Percentiles rank a stretch among this genome's conserved stretches.
phyloP scores from a whole-genome alignment of 2,113 vertebrate genomes.

The Thryonomys swinderianus region DNA sequence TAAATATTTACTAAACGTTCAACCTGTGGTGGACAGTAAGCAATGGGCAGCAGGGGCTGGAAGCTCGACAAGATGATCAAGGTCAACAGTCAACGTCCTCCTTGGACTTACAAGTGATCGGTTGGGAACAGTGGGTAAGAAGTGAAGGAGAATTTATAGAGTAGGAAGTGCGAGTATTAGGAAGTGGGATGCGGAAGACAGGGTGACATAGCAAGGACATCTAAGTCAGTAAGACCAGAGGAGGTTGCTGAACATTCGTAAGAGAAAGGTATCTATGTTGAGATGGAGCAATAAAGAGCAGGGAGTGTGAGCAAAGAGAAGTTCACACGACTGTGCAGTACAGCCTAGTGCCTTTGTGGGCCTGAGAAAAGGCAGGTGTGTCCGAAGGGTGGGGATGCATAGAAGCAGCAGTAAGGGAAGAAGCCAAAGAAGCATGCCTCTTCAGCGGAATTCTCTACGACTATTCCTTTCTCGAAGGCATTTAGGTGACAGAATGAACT shows the following conservation, averaged over 20 bases:
- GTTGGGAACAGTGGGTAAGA: neutral
- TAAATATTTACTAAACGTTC: neutral
- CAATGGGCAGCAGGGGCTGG: neutral
- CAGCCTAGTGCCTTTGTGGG: too few species aligned
- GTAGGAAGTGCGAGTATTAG: rapidly evolving
- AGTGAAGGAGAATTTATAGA: neutral
- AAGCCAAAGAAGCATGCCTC: neutral
- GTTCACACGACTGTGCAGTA: neutral
- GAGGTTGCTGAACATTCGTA: neutral
- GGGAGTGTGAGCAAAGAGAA: neutral
- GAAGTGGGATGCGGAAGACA: neutral
- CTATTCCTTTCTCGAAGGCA: neutral
- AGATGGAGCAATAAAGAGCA: neutral
- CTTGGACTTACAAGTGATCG: neutral
- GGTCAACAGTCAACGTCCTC: neutral
- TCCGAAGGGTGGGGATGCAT: neutral
- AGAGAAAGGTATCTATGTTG: neutral
- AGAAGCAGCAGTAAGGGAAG: neutral
- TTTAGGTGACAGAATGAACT: neutral
- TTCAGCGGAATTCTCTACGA: neutral
- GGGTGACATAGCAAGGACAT: neutral
- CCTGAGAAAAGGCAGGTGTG: neutral
- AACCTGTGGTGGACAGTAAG: neutral
- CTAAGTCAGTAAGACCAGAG: neutral
- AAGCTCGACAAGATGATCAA: neutral